Percentiles rank a stretch among this genome's conserved stretches.
Evolutionary conservation across 2,888 invertebrate genomes (phyloP).

Genomic region (Epicampocera succincta): DNA sequence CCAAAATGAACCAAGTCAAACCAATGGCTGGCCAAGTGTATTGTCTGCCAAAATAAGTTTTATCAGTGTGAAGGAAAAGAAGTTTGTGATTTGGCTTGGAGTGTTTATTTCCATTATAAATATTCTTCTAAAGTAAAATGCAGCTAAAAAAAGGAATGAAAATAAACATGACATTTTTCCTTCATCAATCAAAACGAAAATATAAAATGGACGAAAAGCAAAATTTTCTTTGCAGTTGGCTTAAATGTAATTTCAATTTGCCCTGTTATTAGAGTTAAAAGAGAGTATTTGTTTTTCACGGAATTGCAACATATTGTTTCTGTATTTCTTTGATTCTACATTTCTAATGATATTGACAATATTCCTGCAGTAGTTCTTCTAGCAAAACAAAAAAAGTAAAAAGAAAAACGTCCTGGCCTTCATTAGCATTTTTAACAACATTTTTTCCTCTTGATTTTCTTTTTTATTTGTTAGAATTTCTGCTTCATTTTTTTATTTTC

Average conservation of each 20-base stretch:
- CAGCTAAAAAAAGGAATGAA: not conserved
- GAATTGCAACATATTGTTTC: constrained; percentile 25
- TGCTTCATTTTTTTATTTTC: constrained; percentile 7
- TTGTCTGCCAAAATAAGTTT: too few relatives aligned
- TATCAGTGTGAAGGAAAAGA: too few relatives aligned
- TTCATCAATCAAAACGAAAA: not conserved
- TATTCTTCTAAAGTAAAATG: not conserved
- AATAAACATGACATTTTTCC: constrained; percentile 26
- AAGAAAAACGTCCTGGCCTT: constrained; percentile 42
- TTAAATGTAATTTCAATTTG: constrained; percentile 52
- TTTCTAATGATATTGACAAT: constrained; percentile 64
- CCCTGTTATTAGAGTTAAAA: not conserved
- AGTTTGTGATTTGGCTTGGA: too few relatives aligned
- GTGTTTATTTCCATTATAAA: too few relatives aligned
- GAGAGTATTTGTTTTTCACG: not conserved
- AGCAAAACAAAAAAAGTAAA: not conserved
- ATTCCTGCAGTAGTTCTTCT: constrained; percentile 25
- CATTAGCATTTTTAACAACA: constrained; percentile 61
- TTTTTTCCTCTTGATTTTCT: constrained; percentile 25
- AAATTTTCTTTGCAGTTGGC: constrained; percentile 37
- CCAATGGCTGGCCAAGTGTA: too few relatives aligned
- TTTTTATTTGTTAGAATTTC: constrained; percentile 23
- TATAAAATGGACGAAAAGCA: not conserved
- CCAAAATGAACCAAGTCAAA: not conserved
- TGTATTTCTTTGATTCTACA: constrained; percentile 36